Evolutionary conservation across 2,797 vertebrate species (phyloP).

Genomic region (Hybognathus amarus): DNA sequence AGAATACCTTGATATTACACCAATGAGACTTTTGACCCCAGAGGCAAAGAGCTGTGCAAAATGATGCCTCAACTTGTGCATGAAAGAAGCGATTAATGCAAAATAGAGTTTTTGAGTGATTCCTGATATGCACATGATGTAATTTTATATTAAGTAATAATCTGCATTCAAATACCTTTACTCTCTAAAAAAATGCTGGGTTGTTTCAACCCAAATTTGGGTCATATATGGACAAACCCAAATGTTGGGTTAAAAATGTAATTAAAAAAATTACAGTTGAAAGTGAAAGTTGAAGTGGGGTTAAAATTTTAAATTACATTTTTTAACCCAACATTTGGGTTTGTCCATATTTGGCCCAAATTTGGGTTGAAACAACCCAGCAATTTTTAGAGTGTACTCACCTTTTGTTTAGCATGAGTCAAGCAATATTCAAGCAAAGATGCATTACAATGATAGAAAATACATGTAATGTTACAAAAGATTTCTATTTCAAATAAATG

Average conservation of each 20-base stretch:
- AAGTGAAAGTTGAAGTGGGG: too few species aligned
- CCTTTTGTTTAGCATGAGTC: neutral
- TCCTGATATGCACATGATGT: neutral
- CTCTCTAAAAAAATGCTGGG: too few species aligned
- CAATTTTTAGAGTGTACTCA: neutral
- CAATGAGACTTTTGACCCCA: slow-evolving; percentile 70
- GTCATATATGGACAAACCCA: neutral
- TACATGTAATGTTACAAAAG: neutral
- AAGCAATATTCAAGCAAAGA: neutral
- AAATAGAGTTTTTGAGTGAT: neutral
- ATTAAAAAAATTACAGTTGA: too few species aligned
- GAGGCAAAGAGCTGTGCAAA: slow-evolving; percentile 22
- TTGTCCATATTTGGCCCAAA: too few species aligned
- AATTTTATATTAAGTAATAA: neutral
- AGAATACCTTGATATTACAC: slow-evolving; percentile 53
- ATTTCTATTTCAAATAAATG: neutral
- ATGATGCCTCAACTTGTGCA: neutral
- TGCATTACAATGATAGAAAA: neutral
- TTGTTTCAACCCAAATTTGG: too few species aligned
- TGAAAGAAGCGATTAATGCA: neutral
- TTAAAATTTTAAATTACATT: too few species aligned
- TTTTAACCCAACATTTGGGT: too few species aligned
- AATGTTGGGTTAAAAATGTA: too few species aligned
- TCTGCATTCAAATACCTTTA: neutral
- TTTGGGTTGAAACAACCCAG: too few species aligned